Evolutionary conservation across 2,888 invertebrate species (phyloP).

Genomic region (Mellilla xanthometata): DNA sequence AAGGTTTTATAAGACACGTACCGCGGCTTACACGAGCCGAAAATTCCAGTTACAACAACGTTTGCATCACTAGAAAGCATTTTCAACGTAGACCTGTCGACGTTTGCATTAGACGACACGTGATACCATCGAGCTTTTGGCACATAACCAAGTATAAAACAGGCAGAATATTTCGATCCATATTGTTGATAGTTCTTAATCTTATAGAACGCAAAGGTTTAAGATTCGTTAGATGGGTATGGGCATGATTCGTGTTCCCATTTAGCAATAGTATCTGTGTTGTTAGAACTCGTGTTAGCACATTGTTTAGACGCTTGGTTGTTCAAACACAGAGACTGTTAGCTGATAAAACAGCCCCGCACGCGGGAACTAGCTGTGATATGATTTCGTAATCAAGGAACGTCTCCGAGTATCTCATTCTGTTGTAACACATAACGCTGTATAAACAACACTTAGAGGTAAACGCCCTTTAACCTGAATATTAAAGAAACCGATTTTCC

Average conservation of each 20-base stretch:
- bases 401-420: conserved; percentile 25
- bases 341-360: conserved; percentile 52
- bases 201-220: conserved; percentile 19
- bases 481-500: conserved; percentile 13
- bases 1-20: conserved; percentile 8
- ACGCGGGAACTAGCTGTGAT: conserved; percentile 37
- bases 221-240: conserved; percentile 21
- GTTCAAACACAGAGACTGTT: conserved; percentile 56
- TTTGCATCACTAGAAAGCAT: conserved; percentile 31
- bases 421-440: conserved; percentile 26
- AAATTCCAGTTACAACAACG: conserved; percentile 4
- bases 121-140: conserved; percentile 41
- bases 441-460: conserved; percentile 21
- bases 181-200: conserved; percentile 17
- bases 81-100: conserved; percentile 34
- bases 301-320: conserved; percentile 54
- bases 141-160: conserved; percentile 45
- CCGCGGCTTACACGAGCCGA: conserved; percentile 3
- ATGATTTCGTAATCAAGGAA: conserved; percentile 41
- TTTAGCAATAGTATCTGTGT: conserved; percentile 45
- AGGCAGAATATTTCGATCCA: conserved; percentile 23
- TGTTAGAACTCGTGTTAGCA: conserved; percentile 52
- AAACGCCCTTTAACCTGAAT: not conserved
- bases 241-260: conserved; percentile 38
- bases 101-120: conserved; percentile 41